These are phyloP conservation scores for Smutsia temminckii DNA, from an alignment of 2,797 vertebrate species.

Conservation along the genomic window DNA sequence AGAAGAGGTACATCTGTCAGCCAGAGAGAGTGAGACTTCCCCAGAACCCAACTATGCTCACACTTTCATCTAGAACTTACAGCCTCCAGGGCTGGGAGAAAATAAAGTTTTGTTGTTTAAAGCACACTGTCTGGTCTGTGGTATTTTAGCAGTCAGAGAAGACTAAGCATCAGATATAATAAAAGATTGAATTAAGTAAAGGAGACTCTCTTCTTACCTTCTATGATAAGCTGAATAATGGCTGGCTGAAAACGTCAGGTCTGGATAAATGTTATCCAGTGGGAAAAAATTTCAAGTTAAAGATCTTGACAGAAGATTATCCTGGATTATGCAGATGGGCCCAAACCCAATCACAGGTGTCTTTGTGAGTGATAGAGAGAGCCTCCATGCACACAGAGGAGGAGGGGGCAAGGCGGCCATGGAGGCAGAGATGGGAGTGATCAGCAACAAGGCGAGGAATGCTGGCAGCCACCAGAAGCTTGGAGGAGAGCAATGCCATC, in stretches of 20 bases:
- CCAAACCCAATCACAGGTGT: background rate
- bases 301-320: background rate
- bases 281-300: background rate
- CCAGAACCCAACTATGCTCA: background rate
- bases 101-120: background rate
- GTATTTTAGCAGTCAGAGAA: background rate
- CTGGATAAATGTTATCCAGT: background rate
- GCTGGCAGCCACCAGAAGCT: background rate
- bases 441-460: background rate
- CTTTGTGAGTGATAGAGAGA: background rate
- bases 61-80: background rate
- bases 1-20: background rate
- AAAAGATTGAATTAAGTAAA: background rate
- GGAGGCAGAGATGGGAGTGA: background rate
- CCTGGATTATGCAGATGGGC: background rate
- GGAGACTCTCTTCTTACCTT: background rate
- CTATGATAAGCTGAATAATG: background rate
- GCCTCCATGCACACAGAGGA: background rate
- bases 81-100: background rate
- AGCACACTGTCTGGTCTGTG: background rate
- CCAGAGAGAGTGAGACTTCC: background rate
- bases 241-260: background rate
- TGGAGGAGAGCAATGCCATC: accelerated
- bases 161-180: background rate
- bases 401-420: background rate